Evolutionary conservation across 2,113 vertebrate genomes (phyloP), one percentile per base, ranked within the genome.

Genomic region (Caranx melampygus): DNA sequence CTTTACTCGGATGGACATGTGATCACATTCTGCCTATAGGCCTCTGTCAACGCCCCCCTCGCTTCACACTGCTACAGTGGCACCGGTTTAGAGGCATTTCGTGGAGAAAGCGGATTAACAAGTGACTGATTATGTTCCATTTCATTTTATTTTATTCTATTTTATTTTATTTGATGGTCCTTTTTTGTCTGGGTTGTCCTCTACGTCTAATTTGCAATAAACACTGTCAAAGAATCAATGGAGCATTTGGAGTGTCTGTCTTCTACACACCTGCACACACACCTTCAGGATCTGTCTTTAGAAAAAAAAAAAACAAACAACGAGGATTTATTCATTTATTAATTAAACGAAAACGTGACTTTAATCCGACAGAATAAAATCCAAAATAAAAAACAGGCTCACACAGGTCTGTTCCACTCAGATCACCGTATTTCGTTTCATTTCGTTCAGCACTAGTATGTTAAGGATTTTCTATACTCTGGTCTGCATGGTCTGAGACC

Each of bases 201-300:
- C 75, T 67, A 87, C 72, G 75, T 83, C 73, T 88, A 67, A 92
- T 94, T 94, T 92, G 87, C 89, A 95, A 95, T 95, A 95, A 95
- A 91, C 83, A 90, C 86, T 91, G 76, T 91, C 75, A 87, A 92
- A 83, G 51, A 80, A 90, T 84, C 42, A 75, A 74, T 51, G 33
- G 21, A 33, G 73, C 51, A 79, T 68, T n/a, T n/a, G 1, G 15
- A 69, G 47, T 84, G 51, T 71, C 51, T 79, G 65, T 86, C 58
- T 62, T 78, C 58, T 64, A 7, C 60, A 69, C 51, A 31, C 37
- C 16, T 73, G 42, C 65, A 51, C 65, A 7, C 60, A 69, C 51
- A 31, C 37, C 16, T 73, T 54, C 65, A 51, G 20, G 21, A 66
- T 60, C 42, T 81, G 31, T 37, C 54, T 72, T 26, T 26, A 26